Base-by-base conservation (phyloP, 2,797 vertebrate genomes). In the Catamblyrhynchus diadema region DNA sequence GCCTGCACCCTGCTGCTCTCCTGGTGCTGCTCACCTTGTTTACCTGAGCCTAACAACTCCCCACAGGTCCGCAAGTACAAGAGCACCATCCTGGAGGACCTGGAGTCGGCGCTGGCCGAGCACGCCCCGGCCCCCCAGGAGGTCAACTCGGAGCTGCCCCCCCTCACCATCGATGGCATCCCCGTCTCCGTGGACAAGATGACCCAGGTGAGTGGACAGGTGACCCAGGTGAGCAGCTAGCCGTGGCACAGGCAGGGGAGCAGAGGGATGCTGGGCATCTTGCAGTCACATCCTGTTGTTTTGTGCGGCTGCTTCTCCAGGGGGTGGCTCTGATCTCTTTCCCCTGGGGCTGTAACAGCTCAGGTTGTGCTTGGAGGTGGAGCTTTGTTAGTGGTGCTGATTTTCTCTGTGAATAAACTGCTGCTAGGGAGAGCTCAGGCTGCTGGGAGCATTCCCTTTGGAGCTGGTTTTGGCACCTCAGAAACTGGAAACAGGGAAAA, bases 111-210 rank as follows among this genome's bases (percentile, higher is more conserved):
- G 1, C 96, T 99, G 81, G 99, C 99, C 2, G 99, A 99, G 90
- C 99, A 99, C 11, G 99, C 99, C 22, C 99, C 99, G 12, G 97
- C 99, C 2, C 99, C 99, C 20, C 98, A 99, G 73, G 99, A 99
- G 69, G 96, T 99, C 93, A 99, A 98, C 96, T 99, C 99, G 0
- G 99, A 99, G 95, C 97, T 99, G 83, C 99, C 99, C 0, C 99
- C 99, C 9, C 98, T 99, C 88, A 99, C 99, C 94, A 99, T 99
- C 6, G 99, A 99, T 0, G 99, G 99, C 95, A 99, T 99, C 97
- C 99, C 99, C 0, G 99, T 99, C 60, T 99, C 99, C 8, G 99
- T 99, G 97, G 99, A 99, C 98, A 99, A 99, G 97, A 99, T 99
- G 99, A 99, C 99, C 88, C 99, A 99, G 99, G 99, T 99, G 95